Evolutionary conservation across 2,797 vertebrate species (phyloP), one percentile per base, ranked within the genome.

Genomic region (Smutsia temminckii): DNA sequence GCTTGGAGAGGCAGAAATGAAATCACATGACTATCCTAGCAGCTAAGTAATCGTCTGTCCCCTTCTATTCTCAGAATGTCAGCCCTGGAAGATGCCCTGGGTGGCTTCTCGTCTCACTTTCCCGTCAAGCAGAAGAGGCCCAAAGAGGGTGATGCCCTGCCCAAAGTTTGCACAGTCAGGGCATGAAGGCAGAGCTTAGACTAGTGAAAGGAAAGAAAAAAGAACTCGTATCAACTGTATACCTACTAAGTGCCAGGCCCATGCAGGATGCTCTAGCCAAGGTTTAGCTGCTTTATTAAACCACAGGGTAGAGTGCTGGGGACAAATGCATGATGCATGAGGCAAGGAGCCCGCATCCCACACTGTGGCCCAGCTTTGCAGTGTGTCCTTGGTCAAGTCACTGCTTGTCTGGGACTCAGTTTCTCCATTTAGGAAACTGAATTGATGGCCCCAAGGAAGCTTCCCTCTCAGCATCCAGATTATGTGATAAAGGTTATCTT

Each of bases 231-330:
- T 4, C 42, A 34, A 51, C 32, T 2, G 6, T 6, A 3, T 8
- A 3, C 75, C 25, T 55, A 12, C 91, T 32, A 2, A 5, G 8
- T 0, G 37, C 55, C 69, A 34, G 64, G 8, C 21, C 68, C 21
- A 2, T 0, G 0, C 3, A 2, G 5, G 23, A 6, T 0, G 4
- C 68, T n/a, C 25, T 7, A 6, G 27, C 53, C 9, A 53, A 40
- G 4, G 55, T 55, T 55, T 8, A 69, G 61, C 53, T 66, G 49
- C 40, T 55, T 18, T 4, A 23, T 32, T 16, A 3, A 72, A 55
- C 3, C 8, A 21, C 4, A 20, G 57, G 57, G 9, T 51, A 49
- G 37, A 51, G 9, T 42, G 25, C n/a, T 29, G 71, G 18, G 32
- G 12, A 51, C 5, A 4, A 57, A 8, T 3, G 8, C 17, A 34